Conservation (phyloP, 2,888 invertebrate genomes). For the Rhabditophanes sp. region DNA sequence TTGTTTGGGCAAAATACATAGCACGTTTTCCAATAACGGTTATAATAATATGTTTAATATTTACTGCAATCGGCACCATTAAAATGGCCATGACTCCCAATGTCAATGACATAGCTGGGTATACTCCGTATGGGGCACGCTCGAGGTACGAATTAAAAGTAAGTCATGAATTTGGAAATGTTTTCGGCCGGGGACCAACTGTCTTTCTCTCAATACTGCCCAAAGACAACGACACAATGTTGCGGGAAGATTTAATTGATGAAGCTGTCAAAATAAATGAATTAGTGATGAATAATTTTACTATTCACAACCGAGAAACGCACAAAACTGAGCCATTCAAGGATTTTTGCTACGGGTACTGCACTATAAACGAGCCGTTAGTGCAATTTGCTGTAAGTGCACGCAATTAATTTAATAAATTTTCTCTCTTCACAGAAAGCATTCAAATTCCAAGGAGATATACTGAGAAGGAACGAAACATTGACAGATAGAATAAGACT, state of each 20-base stretch:
- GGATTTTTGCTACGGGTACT: conserved; percentile 25
- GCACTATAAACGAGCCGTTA: conserved; percentile 26
- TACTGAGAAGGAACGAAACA: too few species aligned
- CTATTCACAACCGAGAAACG: conserved; percentile 17
- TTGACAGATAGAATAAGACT: conserved; percentile 1
- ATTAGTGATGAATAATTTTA: conserved; percentile 19
- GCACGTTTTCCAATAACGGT: too few species aligned
- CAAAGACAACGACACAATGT: conserved; percentile 16
- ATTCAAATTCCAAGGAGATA: too few species aligned
- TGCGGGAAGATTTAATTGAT: conserved; percentile 18
- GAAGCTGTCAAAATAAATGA: conserved; percentile 22
- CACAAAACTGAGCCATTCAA: conserved; percentile 20
- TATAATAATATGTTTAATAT: conserved; percentile 11
- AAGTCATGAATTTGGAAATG: conserved; percentile 16
- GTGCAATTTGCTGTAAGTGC: conserved; percentile 22
- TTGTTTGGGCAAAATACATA: too few species aligned
- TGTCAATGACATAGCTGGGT: conserved; percentile 32
- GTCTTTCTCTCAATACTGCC: conserved; percentile 29
- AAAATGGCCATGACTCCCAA: conserved; percentile 16
- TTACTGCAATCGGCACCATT: conserved; percentile 13
- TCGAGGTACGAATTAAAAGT: conserved; percentile 13
- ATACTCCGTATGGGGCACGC: conserved; percentile 33
- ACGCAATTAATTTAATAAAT: not conserved
- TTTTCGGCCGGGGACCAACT: conserved; percentile 20
- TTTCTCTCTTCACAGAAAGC: too few species aligned